Evolutionary conservation across 2,888 invertebrate species (phyloP).

Genomic region (Drosophila koepferae): DNA sequence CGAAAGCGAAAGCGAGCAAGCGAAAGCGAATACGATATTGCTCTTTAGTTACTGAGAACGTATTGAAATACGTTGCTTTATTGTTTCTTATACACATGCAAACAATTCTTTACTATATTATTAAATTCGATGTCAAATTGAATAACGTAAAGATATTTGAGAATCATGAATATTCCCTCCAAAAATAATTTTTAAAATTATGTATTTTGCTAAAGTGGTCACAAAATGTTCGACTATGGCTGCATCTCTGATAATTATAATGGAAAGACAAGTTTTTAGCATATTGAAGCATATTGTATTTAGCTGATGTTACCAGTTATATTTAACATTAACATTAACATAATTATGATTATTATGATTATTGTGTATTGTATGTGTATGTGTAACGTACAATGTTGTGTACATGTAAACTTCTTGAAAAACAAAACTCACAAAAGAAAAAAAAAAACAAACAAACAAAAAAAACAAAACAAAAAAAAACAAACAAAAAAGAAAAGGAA

Average conservation of each 20-base stretch:
- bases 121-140: slow-evolving; percentile 54
- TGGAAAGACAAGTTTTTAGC: slow-evolving; percentile 55
- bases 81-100: slow-evolving; percentile 47
- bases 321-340: slow-evolving; percentile 67
- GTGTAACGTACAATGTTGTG: slow-evolving; percentile 72
- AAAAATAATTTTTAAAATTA: slow-evolving; percentile 84
- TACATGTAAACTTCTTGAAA: slow-evolving; percentile 57
- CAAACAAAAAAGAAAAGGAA: slow-evolving; percentile 16
- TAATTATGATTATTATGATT: slow-evolving; percentile 77
- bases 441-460: slow-evolving; percentile 9
- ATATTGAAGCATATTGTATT: slow-evolving; percentile 59
- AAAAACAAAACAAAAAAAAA: slow-evolving; percentile 11
- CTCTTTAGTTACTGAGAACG: slow-evolving; percentile 20
- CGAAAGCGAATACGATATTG: slow-evolving; percentile 6
- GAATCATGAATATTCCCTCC: slow-evolving; percentile 84
- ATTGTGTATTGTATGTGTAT: slow-evolving; percentile 79
- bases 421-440: slow-evolving; percentile 16
- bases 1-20: neutral
- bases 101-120: slow-evolving; percentile 57
- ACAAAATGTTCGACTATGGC: slow-evolving; percentile 52
- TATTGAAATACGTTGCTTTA: slow-evolving; percentile 26
- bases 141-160: slow-evolving; percentile 68
- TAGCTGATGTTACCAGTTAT: slow-evolving; percentile 76
- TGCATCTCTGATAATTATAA: slow-evolving; percentile 68
- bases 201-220: slow-evolving; percentile 67